Conservation (phyloP, 2,888 invertebrate species). For the Ectemnius cavifrons region DNA sequence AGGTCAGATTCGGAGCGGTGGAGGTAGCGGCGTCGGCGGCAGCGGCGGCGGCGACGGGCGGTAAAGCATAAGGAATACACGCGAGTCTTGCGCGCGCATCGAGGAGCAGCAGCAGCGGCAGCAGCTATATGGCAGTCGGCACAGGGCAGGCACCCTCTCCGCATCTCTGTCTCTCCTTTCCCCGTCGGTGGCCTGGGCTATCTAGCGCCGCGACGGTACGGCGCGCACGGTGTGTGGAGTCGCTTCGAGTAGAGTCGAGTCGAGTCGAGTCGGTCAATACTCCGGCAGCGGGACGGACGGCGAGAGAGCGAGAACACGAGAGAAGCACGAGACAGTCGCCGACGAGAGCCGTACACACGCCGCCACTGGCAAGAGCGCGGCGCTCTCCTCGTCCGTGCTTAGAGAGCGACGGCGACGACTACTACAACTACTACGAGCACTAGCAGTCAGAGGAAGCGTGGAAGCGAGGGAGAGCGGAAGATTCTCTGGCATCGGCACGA, state of each 20-base stretch:
- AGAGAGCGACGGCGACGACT: neutral
- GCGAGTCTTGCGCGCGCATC: constrained; percentile 34
- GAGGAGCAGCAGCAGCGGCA: constrained; percentile 8
- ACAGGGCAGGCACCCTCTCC: constrained; percentile 41
- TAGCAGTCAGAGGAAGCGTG: no score
- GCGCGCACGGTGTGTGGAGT: constrained; percentile 50
- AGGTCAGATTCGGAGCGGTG: constrained; percentile 10
- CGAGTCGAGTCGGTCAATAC: constrained; percentile 76
- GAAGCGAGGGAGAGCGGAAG: no score
- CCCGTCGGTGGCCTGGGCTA: neutral
- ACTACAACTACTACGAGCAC: neutral
- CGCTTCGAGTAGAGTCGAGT: constrained; percentile 50
- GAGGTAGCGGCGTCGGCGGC: neutral
- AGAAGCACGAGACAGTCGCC: constrained; percentile 17
- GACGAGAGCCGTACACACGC: constrained; percentile 12
- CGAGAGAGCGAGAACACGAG: constrained; percentile 21
- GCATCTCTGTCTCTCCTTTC: constrained; percentile 24
- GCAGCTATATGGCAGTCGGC: constrained; percentile 37
- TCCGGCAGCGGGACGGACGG: constrained; percentile 73
- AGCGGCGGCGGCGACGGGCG: no score
- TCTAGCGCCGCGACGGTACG: constrained; percentile 30
- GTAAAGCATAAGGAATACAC: no score
- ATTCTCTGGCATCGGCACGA: no score
- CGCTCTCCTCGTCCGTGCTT: no score
- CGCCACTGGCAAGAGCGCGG: no score